A percentile compares a stretch with the other conserved stretches of the same genome.
phyloP scores from a whole-genome alignment of 2,797 vertebrate species.

The Sparidentex hasta region DNA sequence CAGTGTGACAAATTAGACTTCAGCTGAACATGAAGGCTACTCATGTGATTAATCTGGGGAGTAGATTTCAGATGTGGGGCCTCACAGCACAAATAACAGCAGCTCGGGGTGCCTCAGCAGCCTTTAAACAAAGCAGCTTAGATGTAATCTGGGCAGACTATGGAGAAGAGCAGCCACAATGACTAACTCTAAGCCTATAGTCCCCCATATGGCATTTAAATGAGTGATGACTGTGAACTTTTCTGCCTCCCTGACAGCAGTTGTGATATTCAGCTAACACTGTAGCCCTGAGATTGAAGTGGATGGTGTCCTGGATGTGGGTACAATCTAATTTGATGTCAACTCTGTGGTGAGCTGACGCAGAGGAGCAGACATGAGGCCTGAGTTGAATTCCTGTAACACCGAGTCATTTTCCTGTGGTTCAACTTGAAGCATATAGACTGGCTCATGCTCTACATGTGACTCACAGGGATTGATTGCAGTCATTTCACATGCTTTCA shows the following conservation, averaged over 20 bases:
- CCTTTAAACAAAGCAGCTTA: constrained; percentile 84
- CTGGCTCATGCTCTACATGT: constrained; percentile 46
- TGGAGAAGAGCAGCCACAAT: constrained; percentile 78
- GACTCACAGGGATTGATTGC: constrained; percentile 60
- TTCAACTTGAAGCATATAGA: constrained; percentile 55
- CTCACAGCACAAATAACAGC: constrained; percentile 65
- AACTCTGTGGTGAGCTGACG: constrained; percentile 53
- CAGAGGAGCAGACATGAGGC: constrained; percentile 56
- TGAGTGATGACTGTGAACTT: constrained; percentile 59
- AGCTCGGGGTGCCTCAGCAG: constrained; percentile 63
- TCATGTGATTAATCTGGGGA: constrained; percentile 62
- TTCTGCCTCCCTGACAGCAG: constrained; percentile 43
- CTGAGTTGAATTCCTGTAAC: constrained; percentile 61
- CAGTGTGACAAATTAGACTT: constrained; percentile 54
- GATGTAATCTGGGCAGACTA: constrained; percentile 82
- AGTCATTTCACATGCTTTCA: constrained; percentile 48
- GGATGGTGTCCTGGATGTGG: constrained; percentile 57
- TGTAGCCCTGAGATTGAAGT: constrained; percentile 31
- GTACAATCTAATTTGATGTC: constrained; percentile 53
- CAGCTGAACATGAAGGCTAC: constrained; percentile 41
- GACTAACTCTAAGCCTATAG: constrained; percentile 72
- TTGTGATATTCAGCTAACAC: constrained; percentile 34
- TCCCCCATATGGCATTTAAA: constrained; percentile 82
- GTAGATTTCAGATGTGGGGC: constrained; percentile 65
- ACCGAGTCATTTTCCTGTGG: constrained; percentile 70